These are phyloP conservation scores for Yponomeuta sedellus DNA, from an alignment of 2,888 invertebrate species.

Conservation along the genomic window DNA sequence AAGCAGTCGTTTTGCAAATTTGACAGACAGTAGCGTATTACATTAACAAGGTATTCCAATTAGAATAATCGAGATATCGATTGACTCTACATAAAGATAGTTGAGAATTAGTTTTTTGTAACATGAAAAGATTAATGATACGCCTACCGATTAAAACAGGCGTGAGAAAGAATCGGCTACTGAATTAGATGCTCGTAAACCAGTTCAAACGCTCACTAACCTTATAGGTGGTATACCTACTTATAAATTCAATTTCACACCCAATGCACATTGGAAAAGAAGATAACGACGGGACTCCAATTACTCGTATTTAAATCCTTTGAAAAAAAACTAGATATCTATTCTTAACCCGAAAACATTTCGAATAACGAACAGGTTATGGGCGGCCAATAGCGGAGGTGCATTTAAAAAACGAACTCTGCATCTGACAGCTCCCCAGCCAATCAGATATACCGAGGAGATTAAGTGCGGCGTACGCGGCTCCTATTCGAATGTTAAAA, in stretches of 20 bases:
- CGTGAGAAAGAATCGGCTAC: slow-evolving; percentile 20
- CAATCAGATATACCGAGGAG: slow-evolving; percentile 65
- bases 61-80: neutral
- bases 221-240: slow-evolving; percentile 17
- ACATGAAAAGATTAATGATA: slow-evolving; percentile 18
- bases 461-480: slow-evolving; percentile 47
- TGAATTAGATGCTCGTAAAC: slow-evolving; percentile 24
- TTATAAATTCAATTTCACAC: slow-evolving; percentile 22
- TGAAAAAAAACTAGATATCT: slow-evolving; percentile 34
- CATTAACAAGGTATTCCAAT: neutral
- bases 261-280: slow-evolving; percentile 12
- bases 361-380: slow-evolving; percentile 43
- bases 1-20: too few relatives aligned
- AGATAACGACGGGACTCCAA: slow-evolving; percentile 35
- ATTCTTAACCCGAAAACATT: slow-evolving; percentile 40
- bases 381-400: slow-evolving; percentile 50
- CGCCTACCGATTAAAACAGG: slow-evolving; percentile 14
- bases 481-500: slow-evolving; percentile 57
- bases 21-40: too few relatives aligned
- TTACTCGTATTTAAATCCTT: slow-evolving; percentile 40
- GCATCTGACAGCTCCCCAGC: slow-evolving; percentile 64
- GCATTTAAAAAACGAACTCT: slow-evolving; percentile 63
- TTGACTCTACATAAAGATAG: slow-evolving; percentile 3
- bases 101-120: slow-evolving; percentile 15
- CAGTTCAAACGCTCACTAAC: slow-evolving; percentile 20